Evolutionary conservation across 2,888 invertebrate species (phyloP).

Genomic region (Erebia ligea): DNA sequence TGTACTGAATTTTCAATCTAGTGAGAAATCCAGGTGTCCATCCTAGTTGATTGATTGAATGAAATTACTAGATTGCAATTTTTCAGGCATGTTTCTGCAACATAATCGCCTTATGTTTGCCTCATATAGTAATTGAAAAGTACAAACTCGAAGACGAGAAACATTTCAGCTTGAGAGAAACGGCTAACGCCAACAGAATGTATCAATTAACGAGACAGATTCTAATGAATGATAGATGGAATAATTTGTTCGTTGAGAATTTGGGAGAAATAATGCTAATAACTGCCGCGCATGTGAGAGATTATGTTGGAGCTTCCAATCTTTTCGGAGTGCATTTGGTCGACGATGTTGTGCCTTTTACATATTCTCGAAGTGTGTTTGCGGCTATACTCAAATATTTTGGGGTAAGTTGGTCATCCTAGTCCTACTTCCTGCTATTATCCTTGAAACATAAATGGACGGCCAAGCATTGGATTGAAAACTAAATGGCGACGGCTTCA

Average conservation of each 20-base stretch:
- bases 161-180: slow-evolving; percentile 28
- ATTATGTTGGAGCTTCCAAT: slow-evolving; percentile 57
- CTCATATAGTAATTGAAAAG: slow-evolving; percentile 66
- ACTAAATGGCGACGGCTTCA: too few relatives aligned
- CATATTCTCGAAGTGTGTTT: slow-evolving; percentile 67
- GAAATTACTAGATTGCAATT: not conserved
- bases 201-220: slow-evolving; percentile 61
- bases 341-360: slow-evolving; percentile 60
- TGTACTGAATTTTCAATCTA: too few relatives aligned
- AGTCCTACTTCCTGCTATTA: too few relatives aligned
- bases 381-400: slow-evolving; percentile 70
- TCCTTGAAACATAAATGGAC: too few relatives aligned
- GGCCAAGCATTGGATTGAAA: too few relatives aligned
- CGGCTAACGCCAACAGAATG: slow-evolving; percentile 58
- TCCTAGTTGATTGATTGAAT: too few relatives aligned
- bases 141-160: slow-evolving; percentile 52
- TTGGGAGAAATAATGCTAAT: slow-evolving; percentile 66
- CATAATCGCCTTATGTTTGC: slow-evolving; percentile 65
- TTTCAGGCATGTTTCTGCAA: slow-evolving; percentile 70
- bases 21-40: too few relatives aligned
- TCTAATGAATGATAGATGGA: slow-evolving; percentile 63
- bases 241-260: slow-evolving; percentile 67
- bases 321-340: slow-evolving; percentile 57
- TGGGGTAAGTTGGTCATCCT: slow-evolving; percentile 57
- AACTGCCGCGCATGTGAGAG: slow-evolving; percentile 61